phyloP scores from a whole-genome alignment of 2,113 vertebrate species.

The Budorcas taxicolor region DNA sequence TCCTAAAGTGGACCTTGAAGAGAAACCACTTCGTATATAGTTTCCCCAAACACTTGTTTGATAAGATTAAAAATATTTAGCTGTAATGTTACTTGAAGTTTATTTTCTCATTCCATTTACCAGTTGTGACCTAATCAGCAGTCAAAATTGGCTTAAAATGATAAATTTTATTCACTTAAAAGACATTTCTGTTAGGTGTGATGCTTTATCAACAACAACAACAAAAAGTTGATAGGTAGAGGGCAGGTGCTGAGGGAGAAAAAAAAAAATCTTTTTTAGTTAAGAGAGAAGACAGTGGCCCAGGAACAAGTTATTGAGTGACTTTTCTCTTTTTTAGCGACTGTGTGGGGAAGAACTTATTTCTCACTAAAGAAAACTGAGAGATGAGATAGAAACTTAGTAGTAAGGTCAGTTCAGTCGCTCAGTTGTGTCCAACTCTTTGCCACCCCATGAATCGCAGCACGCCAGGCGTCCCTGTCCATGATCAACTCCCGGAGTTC shows the following conservation, averaged over 20 bases:
- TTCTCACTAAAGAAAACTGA: neutral
- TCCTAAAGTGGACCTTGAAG: neutral
- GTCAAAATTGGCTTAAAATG: neutral
- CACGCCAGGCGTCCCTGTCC: too few relatives aligned
- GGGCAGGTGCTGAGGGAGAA: rapidly evolving
- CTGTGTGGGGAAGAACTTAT: neutral
- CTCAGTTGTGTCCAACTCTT: too few relatives aligned
- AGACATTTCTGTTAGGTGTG: neutral
- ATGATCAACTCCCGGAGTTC: too few relatives aligned
- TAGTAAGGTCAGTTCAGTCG: neutral
- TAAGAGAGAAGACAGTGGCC: neutral
- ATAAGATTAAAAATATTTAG: slow-evolving; percentile 20
- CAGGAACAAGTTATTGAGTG: neutral
- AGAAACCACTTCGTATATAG: neutral
- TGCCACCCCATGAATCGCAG: too few relatives aligned
- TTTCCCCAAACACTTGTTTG: neutral
- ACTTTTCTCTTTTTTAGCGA: neutral
- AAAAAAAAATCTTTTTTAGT: neutral
- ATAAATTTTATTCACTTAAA: neutral
- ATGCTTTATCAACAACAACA: neutral
- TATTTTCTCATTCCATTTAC: neutral
- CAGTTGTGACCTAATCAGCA: neutral
- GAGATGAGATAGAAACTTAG: neutral
- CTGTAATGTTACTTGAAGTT: neutral
- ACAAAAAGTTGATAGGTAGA: neutral